Conservation (phyloP, 2,113 vertebrate species). For the Galemys pyrenaicus region DNA sequence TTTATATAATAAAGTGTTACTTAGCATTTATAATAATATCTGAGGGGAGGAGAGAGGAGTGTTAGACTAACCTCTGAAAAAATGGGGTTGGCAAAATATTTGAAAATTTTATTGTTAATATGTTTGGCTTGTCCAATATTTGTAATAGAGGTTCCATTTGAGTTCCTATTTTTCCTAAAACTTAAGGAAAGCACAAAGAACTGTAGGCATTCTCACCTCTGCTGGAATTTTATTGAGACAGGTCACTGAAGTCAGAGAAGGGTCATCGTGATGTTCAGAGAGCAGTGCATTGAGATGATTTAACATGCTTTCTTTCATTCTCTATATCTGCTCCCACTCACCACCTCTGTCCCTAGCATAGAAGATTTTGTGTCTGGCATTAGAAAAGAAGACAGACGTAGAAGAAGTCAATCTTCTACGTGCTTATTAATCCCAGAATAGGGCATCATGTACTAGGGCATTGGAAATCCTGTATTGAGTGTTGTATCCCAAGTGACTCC, state of each 20-base stretch:
- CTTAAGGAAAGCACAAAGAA: constrained; percentile 67
- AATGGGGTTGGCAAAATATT: constrained; percentile 76
- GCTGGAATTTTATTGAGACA: constrained; percentile 37
- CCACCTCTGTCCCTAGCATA: neutral
- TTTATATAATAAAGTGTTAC: constrained; percentile 75
- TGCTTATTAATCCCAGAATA: neutral
- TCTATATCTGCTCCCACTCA: neutral
- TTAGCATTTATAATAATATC: constrained; percentile 74
- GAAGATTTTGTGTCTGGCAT: neutral
- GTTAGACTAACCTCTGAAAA: constrained; percentile 70
- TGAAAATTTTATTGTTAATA: constrained; percentile 80
- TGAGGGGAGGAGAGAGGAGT: constrained; percentile 59
- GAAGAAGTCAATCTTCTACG: neutral
- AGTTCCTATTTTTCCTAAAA: constrained; percentile 65
- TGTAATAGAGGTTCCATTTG: constrained; percentile 63
- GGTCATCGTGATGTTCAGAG: neutral
- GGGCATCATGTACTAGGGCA: neutral
- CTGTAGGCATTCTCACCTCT: constrained; percentile 59
- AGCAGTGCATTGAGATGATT: neutral
- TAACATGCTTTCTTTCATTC: neutral
- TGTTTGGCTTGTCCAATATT: constrained; percentile 76
- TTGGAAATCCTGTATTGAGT: neutral
- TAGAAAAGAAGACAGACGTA: constrained; percentile 24
- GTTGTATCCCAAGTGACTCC: neutral
- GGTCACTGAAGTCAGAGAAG: constrained; percentile 5